These are phyloP conservation scores for Heliconius hewitsoni DNA, from an alignment of 1,140 invertebrate genomes.

Conservation along the genomic window DNA sequence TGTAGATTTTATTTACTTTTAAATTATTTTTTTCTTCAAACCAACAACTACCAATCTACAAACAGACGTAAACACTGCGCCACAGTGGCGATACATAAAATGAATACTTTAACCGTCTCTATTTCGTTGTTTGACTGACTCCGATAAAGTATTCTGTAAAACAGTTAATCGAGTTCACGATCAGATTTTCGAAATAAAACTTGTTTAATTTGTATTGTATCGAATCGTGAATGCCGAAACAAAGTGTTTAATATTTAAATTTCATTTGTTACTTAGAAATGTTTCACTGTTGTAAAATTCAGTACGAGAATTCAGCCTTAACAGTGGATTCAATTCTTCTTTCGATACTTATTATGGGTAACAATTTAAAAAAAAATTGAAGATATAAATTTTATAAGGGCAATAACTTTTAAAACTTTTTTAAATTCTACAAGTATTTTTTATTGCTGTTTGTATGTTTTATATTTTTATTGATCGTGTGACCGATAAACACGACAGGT, in stretches of 20 bases:
- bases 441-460: no score
- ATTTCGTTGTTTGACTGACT: neutral
- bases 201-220: conserved; percentile 29
- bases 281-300: neutral
- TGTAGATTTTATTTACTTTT: no score
- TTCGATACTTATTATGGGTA: no score
- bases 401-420: no score
- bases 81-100: neutral
- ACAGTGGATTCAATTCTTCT: neutral
- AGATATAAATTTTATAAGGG: no score
- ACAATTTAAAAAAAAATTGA: no score
- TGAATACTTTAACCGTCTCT: neutral
- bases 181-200: conserved; percentile 15
- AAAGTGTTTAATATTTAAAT: conserved; percentile 7
- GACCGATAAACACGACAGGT: no score
- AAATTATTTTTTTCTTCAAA: neutral
- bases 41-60: neutral
- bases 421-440: no score
- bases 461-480: no score
- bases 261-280: neutral
- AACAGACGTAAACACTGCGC: neutral
- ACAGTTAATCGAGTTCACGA: conserved; percentile 21
- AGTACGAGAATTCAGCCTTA: neutral
- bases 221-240: conserved; percentile 17
- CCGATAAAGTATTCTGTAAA: conserved; percentile 6